phyloP scores from a whole-genome alignment of 2,888 invertebrate species.

The Cordylochernes scorpioides region DNA sequence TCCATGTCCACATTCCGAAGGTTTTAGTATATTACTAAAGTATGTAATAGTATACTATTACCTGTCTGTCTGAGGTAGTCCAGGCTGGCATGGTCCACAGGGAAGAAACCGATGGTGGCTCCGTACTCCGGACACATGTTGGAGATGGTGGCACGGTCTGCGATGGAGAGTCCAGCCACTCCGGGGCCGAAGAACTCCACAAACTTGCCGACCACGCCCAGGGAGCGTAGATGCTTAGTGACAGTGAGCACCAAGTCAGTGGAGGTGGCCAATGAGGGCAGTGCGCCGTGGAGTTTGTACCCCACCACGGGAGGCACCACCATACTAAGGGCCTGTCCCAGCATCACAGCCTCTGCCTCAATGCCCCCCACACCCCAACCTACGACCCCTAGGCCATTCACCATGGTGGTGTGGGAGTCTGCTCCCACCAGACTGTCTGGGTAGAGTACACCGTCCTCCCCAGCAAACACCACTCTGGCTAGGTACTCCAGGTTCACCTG shows the following conservation, averaged over 20 bases:
- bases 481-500: conserved; percentile 92
- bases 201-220: conserved; percentile 93
- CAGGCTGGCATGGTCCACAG: conserved; percentile 53
- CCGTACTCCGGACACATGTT: conserved; percentile 99
- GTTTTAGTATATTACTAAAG: no score
- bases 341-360: conserved; percentile 96
- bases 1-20: no score
- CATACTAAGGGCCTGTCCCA: conserved; percentile 93
- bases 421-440: conserved; percentile 88
- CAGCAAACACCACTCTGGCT: conserved; percentile 54
- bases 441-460: conserved; percentile 34
- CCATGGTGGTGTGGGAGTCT: conserved; percentile 97
- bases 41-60: no score
- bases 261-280: conserved; percentile 61
- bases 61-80: conserved; percentile 62
- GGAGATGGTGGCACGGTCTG: conserved; percentile 86
- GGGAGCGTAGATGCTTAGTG: conserved; percentile 61
- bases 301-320: conserved; percentile 83
- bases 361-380: conserved; percentile 79
- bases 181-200: conserved; percentile 96
- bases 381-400: conserved; percentile 79
- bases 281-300: conserved; percentile 52
- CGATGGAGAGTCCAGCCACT: conserved; percentile 62
- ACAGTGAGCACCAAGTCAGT: conserved; percentile 91
- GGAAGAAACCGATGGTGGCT: conserved; percentile 82